A percentile compares a stretch with the other conserved stretches of the same genome.
These are phyloP conservation scores for Silurus aristotelis DNA, from an alignment of 2,797 vertebrate genomes.

Conservation along the genomic window DNA sequence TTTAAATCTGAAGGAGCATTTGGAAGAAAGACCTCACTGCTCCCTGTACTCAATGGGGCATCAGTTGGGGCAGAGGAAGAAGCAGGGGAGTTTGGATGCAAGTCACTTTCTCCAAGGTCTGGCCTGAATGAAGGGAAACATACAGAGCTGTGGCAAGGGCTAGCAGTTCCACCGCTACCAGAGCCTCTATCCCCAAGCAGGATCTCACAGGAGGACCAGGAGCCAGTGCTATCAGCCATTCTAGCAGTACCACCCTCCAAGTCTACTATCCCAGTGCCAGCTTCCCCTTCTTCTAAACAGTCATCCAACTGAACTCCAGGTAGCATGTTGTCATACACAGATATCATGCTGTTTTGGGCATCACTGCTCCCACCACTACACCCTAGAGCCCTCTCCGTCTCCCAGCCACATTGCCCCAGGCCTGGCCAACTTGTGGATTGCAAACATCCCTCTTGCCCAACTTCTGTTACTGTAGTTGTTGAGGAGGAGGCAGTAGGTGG, in stretches of 20 bases:
- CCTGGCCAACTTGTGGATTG: slow-evolving; percentile 55
- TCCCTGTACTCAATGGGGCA: slow-evolving; percentile 74
- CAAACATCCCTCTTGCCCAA: slow-evolving; percentile 27
- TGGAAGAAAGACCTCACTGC: slow-evolving; percentile 79
- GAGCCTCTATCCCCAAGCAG: slow-evolving; percentile 64
- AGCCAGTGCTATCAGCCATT: slow-evolving; percentile 61
- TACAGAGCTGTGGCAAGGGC: slow-evolving; percentile 41
- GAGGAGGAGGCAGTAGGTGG: slow-evolving; percentile 39
- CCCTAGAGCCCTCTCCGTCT: slow-evolving; percentile 29
- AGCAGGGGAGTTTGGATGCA: slow-evolving; percentile 64
- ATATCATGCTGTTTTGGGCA: slow-evolving; percentile 68
- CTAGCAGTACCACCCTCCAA: slow-evolving; percentile 49
- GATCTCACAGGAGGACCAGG: slow-evolving; percentile 75
- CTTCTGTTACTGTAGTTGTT: slow-evolving; percentile 48
- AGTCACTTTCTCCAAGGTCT: slow-evolving; percentile 42
- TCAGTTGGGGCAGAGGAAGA: slow-evolving; percentile 66
- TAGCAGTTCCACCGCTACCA: slow-evolving; percentile 33
- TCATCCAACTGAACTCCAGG: slow-evolving; percentile 26
- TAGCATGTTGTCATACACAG: slow-evolving; percentile 75
- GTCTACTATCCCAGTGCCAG: slow-evolving; percentile 35
- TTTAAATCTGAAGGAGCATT: slow-evolving; percentile 63
- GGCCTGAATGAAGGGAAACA: slow-evolving; percentile 48
- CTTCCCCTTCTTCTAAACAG: slow-evolving; percentile 16
- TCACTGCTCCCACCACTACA: slow-evolving; percentile 67
- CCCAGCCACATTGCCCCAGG: slow-evolving; percentile 56